Evolutionary conservation across 2,113 vertebrate genomes (phyloP).

Genomic region (Xenotilapia longispinis): DNA sequence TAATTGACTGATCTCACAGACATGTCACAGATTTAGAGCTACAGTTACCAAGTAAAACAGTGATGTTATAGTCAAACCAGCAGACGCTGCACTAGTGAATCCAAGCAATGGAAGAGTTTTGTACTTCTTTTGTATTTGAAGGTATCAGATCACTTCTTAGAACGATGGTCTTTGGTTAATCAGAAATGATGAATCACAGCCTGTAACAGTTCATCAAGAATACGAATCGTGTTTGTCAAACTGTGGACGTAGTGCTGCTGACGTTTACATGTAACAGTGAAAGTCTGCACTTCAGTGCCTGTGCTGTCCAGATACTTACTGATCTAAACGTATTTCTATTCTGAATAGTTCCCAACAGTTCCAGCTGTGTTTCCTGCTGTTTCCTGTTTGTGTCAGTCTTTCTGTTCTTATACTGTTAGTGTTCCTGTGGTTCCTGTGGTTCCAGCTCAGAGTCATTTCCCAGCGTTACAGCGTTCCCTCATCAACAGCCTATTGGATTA

Average conservation of each 20-base stretch:
- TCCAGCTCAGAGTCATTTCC: background rate
- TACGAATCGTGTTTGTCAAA: background rate
- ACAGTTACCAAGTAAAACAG: background rate
- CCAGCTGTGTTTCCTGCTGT: background rate
- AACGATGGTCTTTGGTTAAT: background rate
- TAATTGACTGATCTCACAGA: background rate
- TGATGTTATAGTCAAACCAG: background rate
- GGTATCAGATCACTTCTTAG: background rate
- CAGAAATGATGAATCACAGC: background rate
- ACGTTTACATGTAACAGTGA: background rate
- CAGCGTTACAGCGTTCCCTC: background rate
- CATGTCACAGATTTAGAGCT: background rate
- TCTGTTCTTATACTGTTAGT: background rate
- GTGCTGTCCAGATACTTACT: background rate
- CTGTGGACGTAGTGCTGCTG: background rate
- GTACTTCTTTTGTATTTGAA: background rate
- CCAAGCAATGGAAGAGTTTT: background rate
- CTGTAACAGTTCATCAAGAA: background rate
- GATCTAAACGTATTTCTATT: background rate
- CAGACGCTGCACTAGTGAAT: background rate
- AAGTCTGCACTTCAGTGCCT: background rate
- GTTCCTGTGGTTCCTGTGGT: background rate
- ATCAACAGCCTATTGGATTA: background rate
- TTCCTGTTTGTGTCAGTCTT: background rate
- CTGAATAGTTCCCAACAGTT: background rate